Percentiles rank a stretch among this genome's conserved stretches.
Conservation (phyloP, 2,888 invertebrate species). For the Hirudinaria manillensis region DNA sequence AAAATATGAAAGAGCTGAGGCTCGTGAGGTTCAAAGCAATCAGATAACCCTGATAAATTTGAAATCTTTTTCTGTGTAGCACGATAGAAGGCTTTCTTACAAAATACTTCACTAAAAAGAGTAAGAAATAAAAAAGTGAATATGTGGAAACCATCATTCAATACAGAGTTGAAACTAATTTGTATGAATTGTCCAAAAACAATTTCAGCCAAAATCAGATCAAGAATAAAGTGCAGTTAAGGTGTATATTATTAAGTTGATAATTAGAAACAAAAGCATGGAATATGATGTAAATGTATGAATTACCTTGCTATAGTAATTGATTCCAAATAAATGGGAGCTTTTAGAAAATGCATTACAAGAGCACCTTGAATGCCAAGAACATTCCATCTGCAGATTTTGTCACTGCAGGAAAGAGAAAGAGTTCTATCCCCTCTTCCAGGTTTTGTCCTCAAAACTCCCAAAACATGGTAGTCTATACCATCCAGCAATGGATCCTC, state of each 20-base stretch:
- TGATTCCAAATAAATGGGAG: constrained; percentile 66
- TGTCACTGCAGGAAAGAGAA: constrained; percentile 89
- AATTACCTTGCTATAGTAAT: constrained; percentile 67
- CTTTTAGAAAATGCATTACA: constrained; percentile 63
- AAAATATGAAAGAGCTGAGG: background rate
- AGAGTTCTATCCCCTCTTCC: constrained; percentile 81
- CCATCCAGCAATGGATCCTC: constrained; percentile 62
- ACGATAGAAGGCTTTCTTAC: background rate
- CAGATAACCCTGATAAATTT: background rate
- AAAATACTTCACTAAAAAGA: background rate
- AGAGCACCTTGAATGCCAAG: constrained; percentile 77
- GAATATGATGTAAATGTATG: background rate
- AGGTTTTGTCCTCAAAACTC: constrained; percentile 76
- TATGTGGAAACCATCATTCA: background rate
- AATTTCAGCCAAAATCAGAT: background rate
- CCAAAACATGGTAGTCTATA: constrained; percentile 63
- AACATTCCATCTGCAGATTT: constrained; percentile 80
- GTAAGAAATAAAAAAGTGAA: background rate
- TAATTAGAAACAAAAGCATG: background rate
- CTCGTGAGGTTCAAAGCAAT: background rate
- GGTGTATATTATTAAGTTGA: background rate
- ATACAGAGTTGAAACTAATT: background rate
- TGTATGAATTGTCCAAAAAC: background rate
- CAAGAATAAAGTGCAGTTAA: background rate
- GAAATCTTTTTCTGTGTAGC: background rate